Base-by-base conservation (phyloP, 2,797 vertebrate genomes). In the Babyrousa celebensis region DNA sequence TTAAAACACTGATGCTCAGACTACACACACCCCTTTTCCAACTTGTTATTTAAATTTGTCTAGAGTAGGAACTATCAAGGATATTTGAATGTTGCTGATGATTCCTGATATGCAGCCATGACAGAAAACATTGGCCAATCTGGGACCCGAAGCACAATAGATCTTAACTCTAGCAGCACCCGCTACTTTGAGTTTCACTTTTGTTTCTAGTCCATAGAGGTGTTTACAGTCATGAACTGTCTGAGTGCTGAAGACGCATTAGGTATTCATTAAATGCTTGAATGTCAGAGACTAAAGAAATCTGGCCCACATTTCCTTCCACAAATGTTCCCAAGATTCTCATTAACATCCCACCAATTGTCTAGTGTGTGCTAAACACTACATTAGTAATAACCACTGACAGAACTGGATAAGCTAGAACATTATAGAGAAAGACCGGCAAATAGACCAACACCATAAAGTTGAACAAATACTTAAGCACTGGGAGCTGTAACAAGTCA, bases 391-490 rank as follows among this genome's bases (percentile, higher is more conserved):
- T 77, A 90, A 87, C 8, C 43, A 48, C 4, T 40, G 56, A 78
- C 6, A 56, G 43, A 85, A 93, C 1, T 79, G 43, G 89, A 40
- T 32, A 68, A 78, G 12, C 40, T 88, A 93, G 80, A 95, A 84
- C 72, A 68, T 96, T 71, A 91, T 71, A 12, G 25, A 36, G 29
- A 84, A 91, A 89, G n/a, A 32, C 2, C 91, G 29, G 25, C 32
- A 87, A 87, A 71, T 23, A 87, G n/a, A 40, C 3, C 36, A 94
- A 94, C 70, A 94, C 3, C 78, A 68, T 65, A 52, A 75, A 62
- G 12, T 58, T 92, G 23, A 91, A 72, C 71, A 93, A 92, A 77
- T 80, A 87, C 48, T 83, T 85, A 62, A 93, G 62, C 25, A 67
- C 29, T 71, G 27, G 40, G 54, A 70, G 2, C 58, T 87, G 1